phyloP scores from a whole-genome alignment of 2,888 invertebrate species.

The Sabatieria punctata region DNA sequence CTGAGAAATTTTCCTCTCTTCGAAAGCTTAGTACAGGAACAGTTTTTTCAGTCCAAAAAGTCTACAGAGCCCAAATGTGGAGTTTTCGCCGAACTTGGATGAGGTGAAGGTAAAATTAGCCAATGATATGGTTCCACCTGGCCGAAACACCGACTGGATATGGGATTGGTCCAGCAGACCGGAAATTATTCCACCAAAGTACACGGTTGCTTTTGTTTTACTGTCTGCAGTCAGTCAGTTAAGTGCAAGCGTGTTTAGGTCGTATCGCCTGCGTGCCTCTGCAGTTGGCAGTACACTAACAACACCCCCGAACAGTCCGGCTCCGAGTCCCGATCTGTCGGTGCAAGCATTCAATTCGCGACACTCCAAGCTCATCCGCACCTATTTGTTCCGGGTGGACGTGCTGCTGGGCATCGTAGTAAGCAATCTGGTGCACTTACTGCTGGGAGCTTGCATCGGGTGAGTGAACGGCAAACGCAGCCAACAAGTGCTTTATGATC shows the following conservation, averaged over 20 bases:
- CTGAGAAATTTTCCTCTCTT: constrained; percentile 44
- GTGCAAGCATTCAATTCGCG: constrained; percentile 38
- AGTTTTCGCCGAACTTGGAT: constrained; percentile 25
- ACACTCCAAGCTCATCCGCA: constrained; percentile 54
- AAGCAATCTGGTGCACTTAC: constrained; percentile 69
- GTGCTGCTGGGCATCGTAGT: constrained; percentile 72
- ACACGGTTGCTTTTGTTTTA: too few species aligned
- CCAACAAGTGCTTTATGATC: too few species aligned
- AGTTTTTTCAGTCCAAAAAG: constrained; percentile 47
- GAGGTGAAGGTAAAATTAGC: constrained; percentile 25
- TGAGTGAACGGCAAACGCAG: too few species aligned
- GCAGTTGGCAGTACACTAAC: constrained; percentile 18
- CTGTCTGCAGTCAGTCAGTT: neutral
- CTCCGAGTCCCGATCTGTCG: constrained; percentile 21
- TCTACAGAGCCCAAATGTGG: constrained; percentile 35
- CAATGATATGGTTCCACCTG: constrained; percentile 27
- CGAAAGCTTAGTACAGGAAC: too few species aligned
- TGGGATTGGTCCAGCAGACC: constrained; percentile 83
- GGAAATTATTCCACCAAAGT: constrained; percentile 75
- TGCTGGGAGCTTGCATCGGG: constrained; percentile 82
- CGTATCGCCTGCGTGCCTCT: too few species aligned
- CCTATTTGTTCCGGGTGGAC: constrained; percentile 68
- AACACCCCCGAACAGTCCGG: constrained; percentile 29
- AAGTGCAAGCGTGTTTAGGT: too few species aligned
- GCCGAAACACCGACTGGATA: constrained; percentile 53